Evolutionary conservation across 2,888 invertebrate genomes (phyloP), one percentile per base, ranked within the genome.

Genomic region (Clunio marinus): DNA sequence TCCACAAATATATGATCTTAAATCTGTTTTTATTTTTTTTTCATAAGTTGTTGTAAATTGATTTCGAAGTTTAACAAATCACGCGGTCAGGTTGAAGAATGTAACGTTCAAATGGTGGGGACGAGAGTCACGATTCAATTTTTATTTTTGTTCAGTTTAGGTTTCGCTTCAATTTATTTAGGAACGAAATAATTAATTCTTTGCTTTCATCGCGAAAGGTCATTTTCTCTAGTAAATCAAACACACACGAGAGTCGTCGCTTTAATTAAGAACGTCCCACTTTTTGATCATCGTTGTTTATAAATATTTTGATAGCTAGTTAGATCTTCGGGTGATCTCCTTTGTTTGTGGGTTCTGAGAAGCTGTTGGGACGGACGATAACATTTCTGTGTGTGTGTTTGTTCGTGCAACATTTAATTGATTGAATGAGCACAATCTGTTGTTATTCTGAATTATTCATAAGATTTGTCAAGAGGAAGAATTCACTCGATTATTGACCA

Each of bases 241-340:
- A n/a, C n/a, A n/a, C n/a, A n/a, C n/a, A n/a, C n/a, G n/a, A 45
- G 15, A 45, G 15, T 17, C 22, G 7, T 32, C 32, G 10, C 5
- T 51, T 51, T 51, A 51, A 51, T 51, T 51, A 51, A 51, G 51
- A 51, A 22, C 51, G 51, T 22, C 13, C 51, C 20, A 51, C 24
- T 51, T 51, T 51, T 41, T 10, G 13, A 41, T 41, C 15, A 41
- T 41, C 41, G 41, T 41, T 3, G 41, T 41, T 2, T 51, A 7
- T 51, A 51, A 51, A 51, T 51, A 51, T 51, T 51, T 51, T 51
- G 51, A 51, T 51, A 22, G 41, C n/a, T 13, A 13, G 13, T n/a
- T 7, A 15, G 3, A 41, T 15, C n/a, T 4, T 15, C 13, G 3
- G 3, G 41, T 41, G 41, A 41, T 41, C 41, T 41, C 13, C 41